Evolutionary conservation across 92 coral and sea anemone genomes (phyloP).

Genomic region (Zoanthus solanderi): DNA sequence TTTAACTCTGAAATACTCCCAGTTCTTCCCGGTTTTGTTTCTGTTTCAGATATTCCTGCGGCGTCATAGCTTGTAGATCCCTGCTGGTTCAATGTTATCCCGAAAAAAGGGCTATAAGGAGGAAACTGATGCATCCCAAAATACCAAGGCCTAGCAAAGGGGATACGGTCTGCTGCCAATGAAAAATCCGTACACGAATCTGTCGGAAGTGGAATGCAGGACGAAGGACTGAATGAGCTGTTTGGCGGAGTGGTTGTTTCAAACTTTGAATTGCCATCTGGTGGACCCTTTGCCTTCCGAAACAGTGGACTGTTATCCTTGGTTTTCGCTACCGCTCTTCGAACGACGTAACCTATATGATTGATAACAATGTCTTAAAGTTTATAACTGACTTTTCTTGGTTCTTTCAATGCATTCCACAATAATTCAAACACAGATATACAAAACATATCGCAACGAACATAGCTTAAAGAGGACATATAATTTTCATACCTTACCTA

Average conservation of each 20-base stretch:
- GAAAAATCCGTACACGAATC: not conserved
- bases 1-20: not conserved
- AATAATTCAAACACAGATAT: not conserved
- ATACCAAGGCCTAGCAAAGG: not conserved
- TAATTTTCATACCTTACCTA: too few relatives aligned
- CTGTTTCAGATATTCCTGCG: not conserved
- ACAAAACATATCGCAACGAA: too few relatives aligned
- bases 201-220: not conserved
- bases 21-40: not conserved
- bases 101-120: not conserved
- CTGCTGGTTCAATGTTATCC: not conserved
- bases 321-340: constrained; percentile 37
- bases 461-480: too few relatives aligned
- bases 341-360: constrained; percentile 1
- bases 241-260: not conserved
- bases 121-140: not conserved
- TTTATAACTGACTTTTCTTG: too few relatives aligned
- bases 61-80: not conserved
- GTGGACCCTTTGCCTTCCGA: not conserved
- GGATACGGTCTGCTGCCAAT: not conserved
- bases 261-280: not conserved
- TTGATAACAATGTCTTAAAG: not conserved
- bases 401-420: too few relatives aligned
- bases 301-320: not conserved
- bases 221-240: constrained; percentile 1